Conservation (phyloP, 2,113 vertebrate genomes). For the Gadus macrocephalus region DNA sequence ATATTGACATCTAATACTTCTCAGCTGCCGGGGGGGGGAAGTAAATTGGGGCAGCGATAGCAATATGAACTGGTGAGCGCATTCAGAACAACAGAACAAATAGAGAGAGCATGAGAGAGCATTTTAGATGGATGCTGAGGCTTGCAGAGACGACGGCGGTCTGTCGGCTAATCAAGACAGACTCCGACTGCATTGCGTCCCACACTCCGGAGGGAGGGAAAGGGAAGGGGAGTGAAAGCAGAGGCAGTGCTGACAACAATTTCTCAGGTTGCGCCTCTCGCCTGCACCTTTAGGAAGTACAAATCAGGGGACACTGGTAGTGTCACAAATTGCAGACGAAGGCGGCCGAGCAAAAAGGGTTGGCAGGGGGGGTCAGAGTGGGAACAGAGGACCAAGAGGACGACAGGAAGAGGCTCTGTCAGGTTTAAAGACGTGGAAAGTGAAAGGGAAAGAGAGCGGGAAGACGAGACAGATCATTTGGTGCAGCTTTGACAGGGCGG, state of each 20-base stretch:
- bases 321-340: conserved; percentile 20
- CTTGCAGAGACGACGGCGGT: no score
- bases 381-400: background rate
- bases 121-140: no score
- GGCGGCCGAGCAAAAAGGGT: background rate
- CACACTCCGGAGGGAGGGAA: no score
- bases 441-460: conserved; percentile 1
- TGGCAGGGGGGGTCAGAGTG: background rate
- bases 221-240: no score
- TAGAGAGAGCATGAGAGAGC: background rate
- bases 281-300: conserved; percentile 3
- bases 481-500: no score
- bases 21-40: no score
- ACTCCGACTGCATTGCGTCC: no score
- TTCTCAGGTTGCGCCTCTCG: conserved; percentile 11
- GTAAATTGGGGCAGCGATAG: no score
- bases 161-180: no score
- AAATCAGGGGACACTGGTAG: conserved; percentile 12
- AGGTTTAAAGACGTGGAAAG: conserved; percentile 22
- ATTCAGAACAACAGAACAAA: background rate
- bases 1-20: no score
- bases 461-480: background rate
- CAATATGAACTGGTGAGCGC: no score
- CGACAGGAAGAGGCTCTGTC: background rate
- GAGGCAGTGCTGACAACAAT: background rate